Evolutionary conservation across 2,113 vertebrate genomes (phyloP).

Genomic region (Salvelinus fontinalis): DNA sequence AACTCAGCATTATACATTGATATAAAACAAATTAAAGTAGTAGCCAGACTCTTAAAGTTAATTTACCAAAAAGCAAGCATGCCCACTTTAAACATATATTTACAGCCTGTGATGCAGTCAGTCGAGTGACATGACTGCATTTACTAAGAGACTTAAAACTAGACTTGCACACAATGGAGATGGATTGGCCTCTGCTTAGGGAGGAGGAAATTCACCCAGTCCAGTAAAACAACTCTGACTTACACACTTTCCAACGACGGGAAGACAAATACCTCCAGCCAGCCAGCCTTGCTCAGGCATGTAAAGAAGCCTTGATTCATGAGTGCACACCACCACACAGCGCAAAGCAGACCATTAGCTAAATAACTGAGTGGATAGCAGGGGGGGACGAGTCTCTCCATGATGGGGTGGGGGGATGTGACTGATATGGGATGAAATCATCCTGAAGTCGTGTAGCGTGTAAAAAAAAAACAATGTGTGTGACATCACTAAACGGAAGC

Average conservation of each 20-base stretch:
- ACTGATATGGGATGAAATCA: conserved; percentile 39
- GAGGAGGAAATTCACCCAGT: not conserved
- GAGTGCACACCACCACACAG: not conserved
- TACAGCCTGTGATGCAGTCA: conserved; percentile 14
- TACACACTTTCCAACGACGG: conserved; percentile 3
- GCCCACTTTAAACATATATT: not conserved
- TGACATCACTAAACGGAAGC: no score
- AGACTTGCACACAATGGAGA: conserved; percentile 26
- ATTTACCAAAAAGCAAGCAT: conserved; percentile 4
- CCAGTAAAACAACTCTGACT: conserved; percentile 4
- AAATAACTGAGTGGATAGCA: conserved; percentile 25
- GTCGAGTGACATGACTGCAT: conserved; percentile 1
- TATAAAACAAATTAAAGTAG: not conserved
- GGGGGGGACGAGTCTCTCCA: not conserved
- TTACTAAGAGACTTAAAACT: conserved; percentile 18
- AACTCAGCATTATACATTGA: not conserved
- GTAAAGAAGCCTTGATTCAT: conserved; percentile 20
- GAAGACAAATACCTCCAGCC: conserved; percentile 8
- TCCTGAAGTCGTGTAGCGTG: conserved; percentile 7
- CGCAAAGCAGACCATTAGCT: conserved; percentile 33
- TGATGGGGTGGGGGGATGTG: not conserved
- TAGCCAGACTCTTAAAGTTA: not conserved
- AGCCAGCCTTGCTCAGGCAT: not conserved
- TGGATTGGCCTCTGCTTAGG: not conserved
- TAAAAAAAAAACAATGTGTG: no score